These are phyloP conservation scores for Apostichopus japonicus DNA, from an alignment of 35 echinoderm and acorn worm genomes.

Conservation along the genomic window DNA sequence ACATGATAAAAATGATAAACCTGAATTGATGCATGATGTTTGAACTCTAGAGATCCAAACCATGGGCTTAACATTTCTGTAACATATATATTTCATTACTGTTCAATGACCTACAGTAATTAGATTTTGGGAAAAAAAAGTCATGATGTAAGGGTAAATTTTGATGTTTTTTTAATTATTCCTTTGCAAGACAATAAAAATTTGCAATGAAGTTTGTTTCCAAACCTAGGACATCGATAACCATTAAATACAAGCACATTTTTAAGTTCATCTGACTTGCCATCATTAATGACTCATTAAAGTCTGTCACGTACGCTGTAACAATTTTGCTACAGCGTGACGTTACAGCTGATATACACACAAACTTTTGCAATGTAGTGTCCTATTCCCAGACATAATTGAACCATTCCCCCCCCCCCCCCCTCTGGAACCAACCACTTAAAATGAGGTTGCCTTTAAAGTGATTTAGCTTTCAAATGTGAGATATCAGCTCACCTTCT, in stretches of 20 bases:
- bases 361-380: neutral
- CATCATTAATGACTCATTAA: neutral
- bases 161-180: neutral
- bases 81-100: neutral
- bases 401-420: too few relatives aligned
- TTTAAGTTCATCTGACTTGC: neutral
- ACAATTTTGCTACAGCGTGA: neutral
- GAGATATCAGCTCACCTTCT: too few relatives aligned
- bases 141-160: neutral
- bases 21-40: neutral
- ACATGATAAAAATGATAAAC: neutral
- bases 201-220: neutral
- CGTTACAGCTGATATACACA: constrained; percentile 24
- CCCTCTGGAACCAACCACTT: too few relatives aligned
- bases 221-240: neutral
- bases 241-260: neutral
- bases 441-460: too few relatives aligned
- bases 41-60: neutral
- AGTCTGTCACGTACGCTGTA: neutral
- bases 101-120: neutral
- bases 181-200: neutral
- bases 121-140: neutral
- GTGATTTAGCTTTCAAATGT: too few relatives aligned
- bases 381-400: too few relatives aligned
- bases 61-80: neutral